phyloP scores from a whole-genome alignment of 1,140 invertebrate genomes.

The Archegozetes longisetosus region DNA sequence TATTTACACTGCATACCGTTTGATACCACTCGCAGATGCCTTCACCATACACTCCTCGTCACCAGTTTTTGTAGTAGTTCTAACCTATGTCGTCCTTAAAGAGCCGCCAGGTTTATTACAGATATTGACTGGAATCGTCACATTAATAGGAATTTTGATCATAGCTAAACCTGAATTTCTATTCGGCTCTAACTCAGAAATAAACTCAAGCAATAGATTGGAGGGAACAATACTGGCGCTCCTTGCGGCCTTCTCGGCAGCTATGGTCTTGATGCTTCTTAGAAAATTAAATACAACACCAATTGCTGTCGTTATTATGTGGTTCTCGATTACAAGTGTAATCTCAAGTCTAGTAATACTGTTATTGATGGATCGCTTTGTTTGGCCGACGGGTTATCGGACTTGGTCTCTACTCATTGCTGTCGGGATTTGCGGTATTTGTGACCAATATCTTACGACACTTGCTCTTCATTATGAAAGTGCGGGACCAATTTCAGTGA shows the following conservation, averaged over 20 bases:
- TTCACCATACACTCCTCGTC: slow-evolving; percentile 40
- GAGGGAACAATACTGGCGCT: slow-evolving; percentile 5
- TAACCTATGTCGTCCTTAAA: slow-evolving; percentile 35
- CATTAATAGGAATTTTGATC: slow-evolving; percentile 34
- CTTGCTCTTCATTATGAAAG: slow-evolving; percentile 69
- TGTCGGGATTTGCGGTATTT: slow-evolving; percentile 66
- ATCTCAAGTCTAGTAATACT: background rate
- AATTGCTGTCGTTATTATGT: slow-evolving; percentile 45
- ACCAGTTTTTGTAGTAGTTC: slow-evolving; percentile 35
- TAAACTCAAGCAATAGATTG: background rate
- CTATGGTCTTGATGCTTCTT: slow-evolving; percentile 66
- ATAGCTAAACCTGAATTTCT: slow-evolving; percentile 37
- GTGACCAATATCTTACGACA: slow-evolving; percentile 67
- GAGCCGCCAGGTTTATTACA: slow-evolving; percentile 38
- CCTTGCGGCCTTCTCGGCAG: slow-evolving; percentile 24
- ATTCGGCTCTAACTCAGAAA: slow-evolving; percentile 20
- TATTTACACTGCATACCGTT: slow-evolving; percentile 46
- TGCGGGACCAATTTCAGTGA: slow-evolving; percentile 70
- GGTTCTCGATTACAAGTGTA: slow-evolving; percentile 34
- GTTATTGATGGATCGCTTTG: background rate
- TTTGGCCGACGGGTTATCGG: background rate
- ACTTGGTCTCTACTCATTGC: slow-evolving; percentile 40
- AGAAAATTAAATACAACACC: slow-evolving; percentile 66
- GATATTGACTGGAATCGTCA: slow-evolving; percentile 31
- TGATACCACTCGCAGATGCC: slow-evolving; percentile 38